These are phyloP conservation scores for Formica exsecta DNA, from an alignment of 1,140 invertebrate species.

Conservation along the genomic window DNA sequence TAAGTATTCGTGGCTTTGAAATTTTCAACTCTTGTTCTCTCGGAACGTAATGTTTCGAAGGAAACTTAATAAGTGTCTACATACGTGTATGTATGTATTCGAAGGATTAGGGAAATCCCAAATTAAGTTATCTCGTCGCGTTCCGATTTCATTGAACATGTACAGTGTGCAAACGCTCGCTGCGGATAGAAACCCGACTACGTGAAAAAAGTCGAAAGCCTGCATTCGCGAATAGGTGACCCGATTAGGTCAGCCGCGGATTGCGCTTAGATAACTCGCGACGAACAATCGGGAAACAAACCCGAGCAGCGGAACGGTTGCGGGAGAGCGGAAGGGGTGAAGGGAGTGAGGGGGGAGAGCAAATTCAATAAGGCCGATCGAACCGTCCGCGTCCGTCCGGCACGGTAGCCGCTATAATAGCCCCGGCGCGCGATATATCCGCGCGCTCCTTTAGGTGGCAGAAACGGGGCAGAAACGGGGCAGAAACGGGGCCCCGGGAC, in stretches of 20 bases:
- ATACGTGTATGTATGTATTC: too few species aligned
- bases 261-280: constrained; percentile 50
- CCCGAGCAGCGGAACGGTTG: not conserved
- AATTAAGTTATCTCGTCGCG: constrained; percentile 42
- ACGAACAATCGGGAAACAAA: constrained; percentile 55
- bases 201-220: constrained; percentile 21
- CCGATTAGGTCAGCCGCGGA: constrained; percentile 44
- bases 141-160: constrained; percentile 29
- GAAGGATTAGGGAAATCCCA: constrained; percentile 13
- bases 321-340: not conserved
- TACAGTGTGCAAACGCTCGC: constrained; percentile 4
- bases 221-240: constrained; percentile 42
- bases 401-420: constrained; percentile 68
- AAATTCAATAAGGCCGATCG: constrained; percentile 75
- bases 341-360: constrained; percentile 20
- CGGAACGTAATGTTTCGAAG: not conserved
- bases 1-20: not conserved
- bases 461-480: constrained; percentile 70
- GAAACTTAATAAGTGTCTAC: constrained; percentile 15
- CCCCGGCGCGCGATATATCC: constrained; percentile 72
- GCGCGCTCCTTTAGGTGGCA: constrained; percentile 76
- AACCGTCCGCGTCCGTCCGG: constrained; percentile 59
- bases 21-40: not conserved
- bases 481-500: constrained; percentile 67
- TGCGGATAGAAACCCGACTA: constrained; percentile 20